Percentiles rank a stretch among this genome's conserved stretches.
Evolutionary conservation across 1,140 invertebrate genomes (phyloP).

Genomic region (Yoshiicerus persimilis): DNA sequence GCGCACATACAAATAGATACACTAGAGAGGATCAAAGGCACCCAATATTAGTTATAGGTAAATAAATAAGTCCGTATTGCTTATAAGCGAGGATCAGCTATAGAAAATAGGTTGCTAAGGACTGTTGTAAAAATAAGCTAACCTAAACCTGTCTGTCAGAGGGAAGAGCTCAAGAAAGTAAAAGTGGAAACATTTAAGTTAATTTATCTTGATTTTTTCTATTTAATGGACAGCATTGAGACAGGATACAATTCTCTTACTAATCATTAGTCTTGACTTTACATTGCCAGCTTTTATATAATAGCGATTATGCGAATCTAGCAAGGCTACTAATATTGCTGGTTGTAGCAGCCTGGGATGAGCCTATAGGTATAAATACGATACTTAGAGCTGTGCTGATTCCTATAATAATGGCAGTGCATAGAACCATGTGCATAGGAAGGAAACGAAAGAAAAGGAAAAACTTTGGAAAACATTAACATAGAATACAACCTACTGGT

Average conservation of each 20-base stretch:
- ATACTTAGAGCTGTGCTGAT: neutral
- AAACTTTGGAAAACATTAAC: neutral
- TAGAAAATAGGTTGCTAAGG: neutral
- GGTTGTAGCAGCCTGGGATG: too few species aligned
- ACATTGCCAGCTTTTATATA: neutral
- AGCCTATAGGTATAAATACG: too few species aligned
- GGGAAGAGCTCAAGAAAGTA: neutral
- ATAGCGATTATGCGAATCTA: neutral
- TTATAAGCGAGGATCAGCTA: neutral
- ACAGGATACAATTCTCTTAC: conserved; percentile 4
- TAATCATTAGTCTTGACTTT: neutral
- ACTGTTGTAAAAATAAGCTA: conserved; percentile 12
- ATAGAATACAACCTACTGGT: neutral
- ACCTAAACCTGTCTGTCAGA: conserved; percentile 16
- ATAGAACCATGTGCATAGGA: neutral
- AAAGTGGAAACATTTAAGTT: conserved; percentile 23
- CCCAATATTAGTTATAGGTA: too few species aligned
- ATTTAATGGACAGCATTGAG: neutral
- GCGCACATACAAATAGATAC: neutral
- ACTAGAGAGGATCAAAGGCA: neutral
- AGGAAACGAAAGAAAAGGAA: neutral
- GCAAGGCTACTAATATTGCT: too few species aligned
- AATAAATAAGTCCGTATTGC: too few species aligned
- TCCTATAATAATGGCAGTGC: neutral
- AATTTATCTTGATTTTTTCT: conserved; percentile 14